Evolutionary conservation across 1,140 invertebrate genomes (phyloP).

Genomic region (Neodiprion fabricii): DNA sequence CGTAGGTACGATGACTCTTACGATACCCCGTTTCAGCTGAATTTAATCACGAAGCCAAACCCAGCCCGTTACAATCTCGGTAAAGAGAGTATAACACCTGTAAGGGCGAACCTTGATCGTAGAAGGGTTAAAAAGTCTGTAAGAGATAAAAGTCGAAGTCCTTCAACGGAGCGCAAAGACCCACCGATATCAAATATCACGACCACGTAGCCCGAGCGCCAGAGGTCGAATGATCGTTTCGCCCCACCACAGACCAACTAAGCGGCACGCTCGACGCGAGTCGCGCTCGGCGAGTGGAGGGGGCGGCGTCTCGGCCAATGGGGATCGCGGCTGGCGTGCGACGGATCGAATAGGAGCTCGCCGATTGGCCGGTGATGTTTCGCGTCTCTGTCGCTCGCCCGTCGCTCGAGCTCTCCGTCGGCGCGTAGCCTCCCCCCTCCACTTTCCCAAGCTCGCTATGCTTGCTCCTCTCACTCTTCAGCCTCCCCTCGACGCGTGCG

Average conservation of each 20-base stretch:
- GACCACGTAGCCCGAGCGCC: slow-evolving; percentile 25
- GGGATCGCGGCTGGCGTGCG: slow-evolving; percentile 42
- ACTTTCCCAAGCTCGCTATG: neutral
- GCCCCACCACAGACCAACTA: slow-evolving; percentile 44
- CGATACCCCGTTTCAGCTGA: too few relatives aligned
- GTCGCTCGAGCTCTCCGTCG: slow-evolving; percentile 30
- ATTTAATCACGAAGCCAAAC: too few relatives aligned
- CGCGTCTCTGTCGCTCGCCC: slow-evolving; percentile 24
- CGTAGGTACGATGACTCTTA: too few relatives aligned
- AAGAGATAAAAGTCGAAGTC: too few relatives aligned
- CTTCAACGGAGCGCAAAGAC: too few relatives aligned
- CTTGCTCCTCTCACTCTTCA: slow-evolving; percentile 8
- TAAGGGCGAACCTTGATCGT: too few relatives aligned
- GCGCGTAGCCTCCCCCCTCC: slow-evolving; percentile 35
- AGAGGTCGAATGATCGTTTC: slow-evolving; percentile 44
- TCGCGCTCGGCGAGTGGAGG: slow-evolving; percentile 28
- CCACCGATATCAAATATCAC: too few relatives aligned
- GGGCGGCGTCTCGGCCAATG: slow-evolving; percentile 41
- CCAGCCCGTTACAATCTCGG: too few relatives aligned
- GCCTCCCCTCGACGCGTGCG: slow-evolving; percentile 10
- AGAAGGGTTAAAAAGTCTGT: too few relatives aligned
- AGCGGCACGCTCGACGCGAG: slow-evolving; percentile 42
- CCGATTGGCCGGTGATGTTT: slow-evolving; percentile 41
- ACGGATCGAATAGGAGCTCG: slow-evolving; percentile 47
- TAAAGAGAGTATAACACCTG: too few relatives aligned